These are phyloP conservation scores for Chrysocyon brachyurus DNA, from an alignment of 2,797 vertebrate genomes.

Conservation along the genomic window DNA sequence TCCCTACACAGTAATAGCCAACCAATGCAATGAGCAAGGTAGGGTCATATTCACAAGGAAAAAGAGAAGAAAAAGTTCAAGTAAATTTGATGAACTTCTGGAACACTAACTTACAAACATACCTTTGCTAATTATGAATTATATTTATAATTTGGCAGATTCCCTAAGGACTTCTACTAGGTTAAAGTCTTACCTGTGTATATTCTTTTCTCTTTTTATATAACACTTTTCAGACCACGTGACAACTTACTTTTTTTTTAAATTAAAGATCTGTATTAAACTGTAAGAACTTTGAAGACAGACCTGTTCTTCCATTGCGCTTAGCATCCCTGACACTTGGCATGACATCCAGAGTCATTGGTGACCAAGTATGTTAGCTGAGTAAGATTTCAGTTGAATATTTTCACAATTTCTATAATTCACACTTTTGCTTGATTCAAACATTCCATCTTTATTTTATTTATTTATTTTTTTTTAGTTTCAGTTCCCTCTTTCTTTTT, in stretches of 20 bases:
- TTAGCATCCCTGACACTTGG: neutral
- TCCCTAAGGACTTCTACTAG: slow-evolving; percentile 2
- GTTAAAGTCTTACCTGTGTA: slow-evolving; percentile 12
- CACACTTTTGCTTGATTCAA: slow-evolving; percentile 63
- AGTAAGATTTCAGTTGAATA: slow-evolving; percentile 57
- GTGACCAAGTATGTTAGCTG: neutral
- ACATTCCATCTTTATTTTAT: slow-evolving; percentile 18
- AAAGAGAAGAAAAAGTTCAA: slow-evolving; percentile 62
- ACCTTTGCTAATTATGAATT: slow-evolving; percentile 22
- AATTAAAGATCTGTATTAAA: neutral
- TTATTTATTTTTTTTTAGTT: no score
- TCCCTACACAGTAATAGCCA: neutral
- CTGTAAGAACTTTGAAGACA: neutral
- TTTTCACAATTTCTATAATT: slow-evolving; percentile 59
- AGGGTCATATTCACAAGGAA: slow-evolving; percentile 24
- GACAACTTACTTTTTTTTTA: neutral
- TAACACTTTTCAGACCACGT: neutral
- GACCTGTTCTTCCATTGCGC: slow-evolving; percentile 21
- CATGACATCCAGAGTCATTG: neutral
- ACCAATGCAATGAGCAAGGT: neutral
- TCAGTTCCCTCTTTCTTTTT: no score
- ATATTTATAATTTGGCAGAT: neutral
- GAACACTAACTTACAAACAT: slow-evolving; percentile 28
- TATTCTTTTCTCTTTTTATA: neutral
- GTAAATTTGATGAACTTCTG: slow-evolving; percentile 39